Evolutionary conservation across 2,888 invertebrate species (phyloP), one percentile per base, ranked within the genome.

Genomic region (Gortyna flavago): DNA sequence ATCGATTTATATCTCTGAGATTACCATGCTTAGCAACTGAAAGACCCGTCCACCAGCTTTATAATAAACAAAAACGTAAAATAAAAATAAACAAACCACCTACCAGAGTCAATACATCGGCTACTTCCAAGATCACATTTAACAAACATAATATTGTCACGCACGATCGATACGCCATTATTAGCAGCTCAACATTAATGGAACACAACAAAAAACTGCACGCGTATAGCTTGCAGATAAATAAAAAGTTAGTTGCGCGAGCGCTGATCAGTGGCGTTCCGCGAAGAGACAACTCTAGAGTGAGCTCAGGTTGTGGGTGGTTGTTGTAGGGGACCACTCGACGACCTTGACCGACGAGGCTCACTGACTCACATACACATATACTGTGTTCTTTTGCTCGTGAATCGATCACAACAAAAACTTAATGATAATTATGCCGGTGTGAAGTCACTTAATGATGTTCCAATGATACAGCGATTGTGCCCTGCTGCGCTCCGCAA

Each of bases 331-430:
- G 92, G 92, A 91, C 90, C 91, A 91, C 89, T 90, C 85, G 82
- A 62, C 91, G 93, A 89, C 95, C 96, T 96, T 96, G 95, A 92
- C 93, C 91, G 90, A 89, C 92, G 92, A 93, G 91, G 91, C 95
- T 93, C 90, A 91, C 91, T 94, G 93, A 93, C 91, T 93, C 92
- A 95, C 88, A 91, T 91, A 90, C 92, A 93, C 87, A 90, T 89
- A 89, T 84, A 89, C 87, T 86, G 86, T 86, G 85, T 88, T 85
- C 78, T 80, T 77, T 75, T 77, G 29, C 77, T 62, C 32, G 72
- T 67, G 68, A 68, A 88, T 82, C 83, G 77, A 87, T 82, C 35
- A 76, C 70, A 85, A 83, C 72, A 86, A 86, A 88, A 81, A 84
- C 71, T 62, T 67, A 79, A 83, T 77, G 76, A 77, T 74, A 81